Evolutionary conservation across 1,140 invertebrate genomes (phyloP).

Genomic region (Drosophila micromelanica): DNA sequence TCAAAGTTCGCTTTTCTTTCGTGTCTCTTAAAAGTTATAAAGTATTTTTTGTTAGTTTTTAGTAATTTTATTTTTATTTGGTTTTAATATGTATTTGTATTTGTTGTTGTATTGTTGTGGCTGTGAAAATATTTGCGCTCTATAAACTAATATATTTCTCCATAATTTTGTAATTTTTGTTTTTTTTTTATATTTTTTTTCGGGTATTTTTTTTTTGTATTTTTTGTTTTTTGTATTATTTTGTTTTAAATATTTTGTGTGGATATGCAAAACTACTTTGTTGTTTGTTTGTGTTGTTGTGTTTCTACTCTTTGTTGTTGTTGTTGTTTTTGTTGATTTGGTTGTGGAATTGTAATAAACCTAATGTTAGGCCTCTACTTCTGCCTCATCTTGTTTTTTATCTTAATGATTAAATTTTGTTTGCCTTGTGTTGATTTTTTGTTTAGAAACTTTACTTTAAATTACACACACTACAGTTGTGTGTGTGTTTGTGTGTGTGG

Average conservation of each 20-base stretch:
- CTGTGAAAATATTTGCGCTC: slow-evolving; percentile 73
- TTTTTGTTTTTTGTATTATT: slow-evolving; percentile 19
- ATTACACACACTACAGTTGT: slow-evolving; percentile 6
- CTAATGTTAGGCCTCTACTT: slow-evolving; percentile 37
- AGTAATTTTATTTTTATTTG: slow-evolving; percentile 22
- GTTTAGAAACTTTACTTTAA: slow-evolving; percentile 44
- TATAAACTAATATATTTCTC: slow-evolving; percentile 74
- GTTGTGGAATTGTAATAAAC: slow-evolving; percentile 51
- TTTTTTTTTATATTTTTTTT: slow-evolving; percentile 29
- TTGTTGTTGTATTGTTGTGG: slow-evolving; percentile 45
- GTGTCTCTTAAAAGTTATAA: slow-evolving; percentile 36
- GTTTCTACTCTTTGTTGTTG: slow-evolving; percentile 45
- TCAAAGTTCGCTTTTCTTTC: slow-evolving; percentile 21
- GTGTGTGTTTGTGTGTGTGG: no score
- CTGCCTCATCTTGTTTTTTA: slow-evolving; percentile 11
- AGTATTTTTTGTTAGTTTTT: slow-evolving; percentile 21
- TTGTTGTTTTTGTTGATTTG: slow-evolving; percentile 66
- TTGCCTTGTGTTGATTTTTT: slow-evolving; percentile 22
- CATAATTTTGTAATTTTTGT: slow-evolving; percentile 46
- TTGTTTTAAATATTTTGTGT: slow-evolving; percentile 50
- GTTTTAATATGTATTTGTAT: slow-evolving; percentile 50
- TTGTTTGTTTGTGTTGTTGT: slow-evolving; percentile 46
- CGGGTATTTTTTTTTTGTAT: slow-evolving; percentile 32
- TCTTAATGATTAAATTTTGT: slow-evolving; percentile 20
- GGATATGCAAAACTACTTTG: slow-evolving; percentile 83